A percentile compares a stretch with the other conserved stretches of the same genome.
These are phyloP conservation scores for Morpho helenor DNA, from an alignment of 2,888 invertebrate species.

Conservation along the genomic window DNA sequence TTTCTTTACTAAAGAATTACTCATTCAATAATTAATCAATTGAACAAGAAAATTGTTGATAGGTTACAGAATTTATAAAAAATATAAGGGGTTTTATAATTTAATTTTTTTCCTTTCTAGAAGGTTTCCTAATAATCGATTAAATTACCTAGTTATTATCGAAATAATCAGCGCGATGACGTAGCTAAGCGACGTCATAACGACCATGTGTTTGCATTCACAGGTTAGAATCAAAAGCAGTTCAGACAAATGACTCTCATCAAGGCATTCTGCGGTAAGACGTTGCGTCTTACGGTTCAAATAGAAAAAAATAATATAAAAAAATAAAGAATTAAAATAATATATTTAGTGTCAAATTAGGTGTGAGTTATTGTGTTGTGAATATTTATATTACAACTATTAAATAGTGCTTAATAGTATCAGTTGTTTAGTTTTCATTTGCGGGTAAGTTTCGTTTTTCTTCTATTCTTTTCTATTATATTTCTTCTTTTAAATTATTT, in stretches of 20 bases:
- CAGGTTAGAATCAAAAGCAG: slow-evolving; percentile 7
- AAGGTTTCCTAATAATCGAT: too few species aligned
- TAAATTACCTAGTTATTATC: too few species aligned
- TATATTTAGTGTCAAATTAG: slow-evolving; percentile 2
- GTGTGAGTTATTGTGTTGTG: not conserved
- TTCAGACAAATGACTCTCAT: slow-evolving; percentile 3
- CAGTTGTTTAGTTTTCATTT: not conserved
- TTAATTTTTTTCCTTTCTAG: too few species aligned
- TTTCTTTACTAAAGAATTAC: too few species aligned
- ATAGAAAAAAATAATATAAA: not conserved
- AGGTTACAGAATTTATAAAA: too few species aligned
- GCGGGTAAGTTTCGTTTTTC: slow-evolving; percentile 2
- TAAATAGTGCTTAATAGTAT: slow-evolving; percentile 1
- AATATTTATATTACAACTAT: too few species aligned
- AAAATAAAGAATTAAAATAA: not conserved
- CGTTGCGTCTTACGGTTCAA: slow-evolving; percentile 10
- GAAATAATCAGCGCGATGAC: not conserved
- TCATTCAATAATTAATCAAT: too few species aligned
- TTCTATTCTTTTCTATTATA: too few species aligned
- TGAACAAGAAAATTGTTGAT: too few species aligned
- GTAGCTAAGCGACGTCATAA: not conserved
- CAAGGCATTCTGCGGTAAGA: slow-evolving; percentile 14
- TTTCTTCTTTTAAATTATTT: too few species aligned
- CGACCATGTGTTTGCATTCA: slow-evolving; percentile 7
- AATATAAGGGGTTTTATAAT: too few species aligned